phyloP scores from a whole-genome alignment of 2,113 vertebrate genomes.

The Seriola dumerili region DNA sequence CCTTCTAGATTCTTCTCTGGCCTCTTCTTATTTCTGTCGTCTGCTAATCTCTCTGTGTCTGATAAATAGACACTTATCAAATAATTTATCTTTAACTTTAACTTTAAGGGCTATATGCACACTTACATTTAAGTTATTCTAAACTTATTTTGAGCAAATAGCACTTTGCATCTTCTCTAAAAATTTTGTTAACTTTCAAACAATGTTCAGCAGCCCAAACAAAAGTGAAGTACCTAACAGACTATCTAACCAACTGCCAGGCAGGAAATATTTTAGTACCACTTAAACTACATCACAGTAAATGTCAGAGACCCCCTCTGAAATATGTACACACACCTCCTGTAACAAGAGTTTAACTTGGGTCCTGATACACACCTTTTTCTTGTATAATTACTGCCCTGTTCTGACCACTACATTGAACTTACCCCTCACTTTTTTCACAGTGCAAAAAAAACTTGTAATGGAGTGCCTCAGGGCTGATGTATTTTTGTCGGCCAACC shows the following conservation, averaged over 20 bases:
- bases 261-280: not conserved
- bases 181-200: not conserved
- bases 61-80: no score
- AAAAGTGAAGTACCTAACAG: no score
- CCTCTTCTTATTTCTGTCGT: no score
- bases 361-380: not conserved
- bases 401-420: not conserved
- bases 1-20: not conserved
- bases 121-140: no score
- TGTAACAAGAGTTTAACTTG: not conserved
- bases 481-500: no score
- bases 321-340: not conserved
- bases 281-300: not conserved
- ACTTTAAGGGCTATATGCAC: no score
- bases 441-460: not conserved
- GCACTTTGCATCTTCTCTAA: no score
- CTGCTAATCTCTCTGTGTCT: no score
- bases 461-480: not conserved
- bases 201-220: not conserved
- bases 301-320: no score
- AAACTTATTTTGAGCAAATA: no score
- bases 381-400: not conserved
- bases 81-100: no score
- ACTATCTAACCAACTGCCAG: not conserved
- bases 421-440: not conserved